Conservation (phyloP, 2,888 invertebrate genomes). For the Heliconius charithonia region DNA sequence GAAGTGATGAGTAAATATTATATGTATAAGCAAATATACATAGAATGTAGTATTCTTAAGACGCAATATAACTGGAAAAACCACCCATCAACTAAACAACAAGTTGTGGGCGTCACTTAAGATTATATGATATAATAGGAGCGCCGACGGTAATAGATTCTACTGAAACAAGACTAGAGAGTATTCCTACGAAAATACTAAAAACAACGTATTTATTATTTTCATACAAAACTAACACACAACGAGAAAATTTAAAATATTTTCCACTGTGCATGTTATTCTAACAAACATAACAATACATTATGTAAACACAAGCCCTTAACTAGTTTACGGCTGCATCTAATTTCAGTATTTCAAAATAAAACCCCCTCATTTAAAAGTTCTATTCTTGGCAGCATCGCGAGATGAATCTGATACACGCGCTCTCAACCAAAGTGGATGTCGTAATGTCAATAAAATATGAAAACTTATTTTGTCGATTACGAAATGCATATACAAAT, state of each 20-base stretch:
- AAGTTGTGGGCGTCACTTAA: conserved; percentile 5
- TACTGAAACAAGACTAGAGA: background rate
- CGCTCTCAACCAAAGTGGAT: conserved; percentile 64
- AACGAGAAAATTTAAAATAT: background rate
- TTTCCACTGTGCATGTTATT: background rate
- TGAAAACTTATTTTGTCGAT: conserved; percentile 80
- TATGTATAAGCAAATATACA: conserved; percentile 2
- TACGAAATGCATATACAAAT: conserved; percentile 80
- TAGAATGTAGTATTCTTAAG: conserved; percentile 14
- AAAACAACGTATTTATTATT: no score
- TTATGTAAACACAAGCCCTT: conserved; percentile 31
- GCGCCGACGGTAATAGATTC: background rate
- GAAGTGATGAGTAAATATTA: conserved; percentile 40
- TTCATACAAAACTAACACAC: background rate
- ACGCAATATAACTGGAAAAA: conserved; percentile 32
- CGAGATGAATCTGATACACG: conserved; percentile 57
- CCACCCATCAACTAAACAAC: conserved; percentile 4
- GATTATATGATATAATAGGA: background rate
- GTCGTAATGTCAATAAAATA: conserved; percentile 82
- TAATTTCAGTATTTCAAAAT: conserved; percentile 65
- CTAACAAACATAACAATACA: conserved; percentile 1
- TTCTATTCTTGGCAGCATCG: conserved; percentile 69
- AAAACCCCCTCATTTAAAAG: conserved; percentile 69
- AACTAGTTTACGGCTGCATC: conserved; percentile 57
- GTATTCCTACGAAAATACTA: no score